These are phyloP conservation scores for Acanthosoma haemorrhoidale DNA, from an alignment of 2,888 invertebrate species.

Conservation along the genomic window DNA sequence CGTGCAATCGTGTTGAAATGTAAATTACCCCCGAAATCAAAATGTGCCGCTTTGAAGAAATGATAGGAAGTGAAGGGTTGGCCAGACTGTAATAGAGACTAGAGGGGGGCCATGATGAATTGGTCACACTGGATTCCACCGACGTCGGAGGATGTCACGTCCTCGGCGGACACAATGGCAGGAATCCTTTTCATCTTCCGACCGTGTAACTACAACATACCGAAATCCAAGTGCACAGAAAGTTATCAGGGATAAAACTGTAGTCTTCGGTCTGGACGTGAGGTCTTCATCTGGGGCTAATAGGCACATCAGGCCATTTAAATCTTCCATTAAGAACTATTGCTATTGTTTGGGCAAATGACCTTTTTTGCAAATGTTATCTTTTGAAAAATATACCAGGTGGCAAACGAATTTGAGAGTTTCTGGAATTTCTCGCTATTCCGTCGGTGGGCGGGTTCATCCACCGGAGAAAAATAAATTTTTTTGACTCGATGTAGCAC, in stretches of 20 bases:
- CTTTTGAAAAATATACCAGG: too few relatives aligned
- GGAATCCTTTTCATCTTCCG: constrained; percentile 8
- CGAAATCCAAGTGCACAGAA: neutral
- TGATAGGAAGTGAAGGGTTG: constrained; percentile 12
- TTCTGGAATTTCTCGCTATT: too few relatives aligned
- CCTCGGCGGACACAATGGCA: neutral
- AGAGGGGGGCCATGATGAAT: neutral
- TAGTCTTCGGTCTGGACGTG: neutral
- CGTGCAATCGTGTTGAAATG: too few relatives aligned
- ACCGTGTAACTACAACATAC: constrained; percentile 16
- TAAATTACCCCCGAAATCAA: neutral
- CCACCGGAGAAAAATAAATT: too few relatives aligned
- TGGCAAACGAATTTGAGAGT: too few relatives aligned
- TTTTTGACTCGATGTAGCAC: too few relatives aligned
- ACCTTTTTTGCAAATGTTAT: too few relatives aligned
- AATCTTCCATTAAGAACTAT: too few relatives aligned
- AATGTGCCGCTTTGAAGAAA: constrained; percentile 1
- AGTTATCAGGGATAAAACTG: neutral
- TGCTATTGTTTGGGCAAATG: too few relatives aligned
- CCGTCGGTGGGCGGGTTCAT: too few relatives aligned
- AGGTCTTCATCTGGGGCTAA: neutral
- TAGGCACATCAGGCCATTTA: neutral
- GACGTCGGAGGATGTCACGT: constrained; percentile 8
- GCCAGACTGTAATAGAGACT: constrained; percentile 8
- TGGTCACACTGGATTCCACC: constrained; percentile 8